Evolutionary conservation across 2,113 vertebrate genomes (phyloP).

Genomic region (Paradoxurus hermaphroditus): DNA sequence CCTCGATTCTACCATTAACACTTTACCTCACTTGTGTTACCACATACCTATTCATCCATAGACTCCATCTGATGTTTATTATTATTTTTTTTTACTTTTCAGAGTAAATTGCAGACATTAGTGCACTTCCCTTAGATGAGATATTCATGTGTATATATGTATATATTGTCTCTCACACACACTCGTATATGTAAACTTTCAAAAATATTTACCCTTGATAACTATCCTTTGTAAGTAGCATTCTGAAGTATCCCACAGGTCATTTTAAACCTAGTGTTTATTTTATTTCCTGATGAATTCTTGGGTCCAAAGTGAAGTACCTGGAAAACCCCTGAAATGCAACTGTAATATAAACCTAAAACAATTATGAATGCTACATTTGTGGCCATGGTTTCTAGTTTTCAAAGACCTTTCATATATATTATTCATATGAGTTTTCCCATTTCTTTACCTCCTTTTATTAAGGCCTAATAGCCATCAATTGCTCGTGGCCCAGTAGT

Average conservation of each 20-base stretch:
- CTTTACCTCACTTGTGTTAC: background rate
- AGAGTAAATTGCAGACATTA: conserved; percentile 20
- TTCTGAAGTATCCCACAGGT: background rate
- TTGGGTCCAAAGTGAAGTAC: background rate
- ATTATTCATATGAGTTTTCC: conserved; percentile 11
- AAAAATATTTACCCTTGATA: background rate
- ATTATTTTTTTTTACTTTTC: background rate
- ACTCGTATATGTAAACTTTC: background rate
- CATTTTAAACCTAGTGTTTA: background rate
- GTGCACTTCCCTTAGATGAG: background rate
- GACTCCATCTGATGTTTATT: background rate
- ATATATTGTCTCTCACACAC: background rate
- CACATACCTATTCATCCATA: background rate
- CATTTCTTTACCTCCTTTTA: background rate
- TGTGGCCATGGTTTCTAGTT: background rate
- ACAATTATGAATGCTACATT: background rate
- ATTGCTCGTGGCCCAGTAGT: background rate
- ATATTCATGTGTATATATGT: background rate
- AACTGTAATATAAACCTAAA: background rate
- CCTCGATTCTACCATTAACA: background rate
- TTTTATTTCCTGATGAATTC: conserved; percentile 1
- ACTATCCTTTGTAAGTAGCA: background rate
- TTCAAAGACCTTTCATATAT: background rate
- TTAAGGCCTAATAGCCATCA: background rate
- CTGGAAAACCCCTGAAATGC: background rate